Percentiles rank a stretch among this genome's conserved stretches.
Evolutionary conservation across 2,113 vertebrate species (phyloP).

Genomic region (Sphyrna mokarran): DNA sequence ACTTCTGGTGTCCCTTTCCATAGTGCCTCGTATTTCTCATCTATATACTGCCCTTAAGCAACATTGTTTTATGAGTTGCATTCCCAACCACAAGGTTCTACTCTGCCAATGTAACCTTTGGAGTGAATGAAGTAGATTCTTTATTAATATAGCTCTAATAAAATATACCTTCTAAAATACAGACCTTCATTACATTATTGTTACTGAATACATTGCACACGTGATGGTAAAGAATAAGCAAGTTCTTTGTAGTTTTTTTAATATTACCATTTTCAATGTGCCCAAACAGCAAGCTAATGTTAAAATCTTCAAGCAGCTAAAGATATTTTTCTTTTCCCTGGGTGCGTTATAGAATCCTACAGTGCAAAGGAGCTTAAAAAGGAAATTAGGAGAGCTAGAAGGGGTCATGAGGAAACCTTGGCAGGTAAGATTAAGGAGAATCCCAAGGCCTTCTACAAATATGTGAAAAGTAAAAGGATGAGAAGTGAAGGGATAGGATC

Average conservation of each 20-base stretch:
- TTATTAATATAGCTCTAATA: not conserved
- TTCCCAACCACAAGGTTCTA: not conserved
- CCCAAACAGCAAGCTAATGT: not conserved
- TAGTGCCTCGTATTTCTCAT: too few relatives aligned
- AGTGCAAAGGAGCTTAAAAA: too few relatives aligned
- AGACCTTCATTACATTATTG: not conserved
- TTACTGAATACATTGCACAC: not conserved
- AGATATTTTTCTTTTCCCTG: not conserved
- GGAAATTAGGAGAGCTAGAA: too few relatives aligned
- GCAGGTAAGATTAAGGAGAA: too few relatives aligned
- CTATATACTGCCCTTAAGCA: too few relatives aligned
- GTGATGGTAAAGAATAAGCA: not conserved
- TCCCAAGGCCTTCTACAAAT: too few relatives aligned
- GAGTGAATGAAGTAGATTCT: not conserved
- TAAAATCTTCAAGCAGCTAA: not conserved
- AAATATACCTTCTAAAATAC: not conserved
- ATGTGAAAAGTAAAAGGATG: too few relatives aligned
- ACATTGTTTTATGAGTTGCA: too few relatives aligned
- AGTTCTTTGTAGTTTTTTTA: not conserved
- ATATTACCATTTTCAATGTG: not conserved
- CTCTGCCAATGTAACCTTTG: not conserved
- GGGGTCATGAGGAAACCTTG: too few relatives aligned
- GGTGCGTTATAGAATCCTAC: too few relatives aligned
- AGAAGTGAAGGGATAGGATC: too few relatives aligned
- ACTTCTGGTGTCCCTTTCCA: too few relatives aligned